These are phyloP conservation scores for Tachycineta bicolor DNA, from an alignment of 2,113 vertebrate genomes.

Conservation along the genomic window DNA sequence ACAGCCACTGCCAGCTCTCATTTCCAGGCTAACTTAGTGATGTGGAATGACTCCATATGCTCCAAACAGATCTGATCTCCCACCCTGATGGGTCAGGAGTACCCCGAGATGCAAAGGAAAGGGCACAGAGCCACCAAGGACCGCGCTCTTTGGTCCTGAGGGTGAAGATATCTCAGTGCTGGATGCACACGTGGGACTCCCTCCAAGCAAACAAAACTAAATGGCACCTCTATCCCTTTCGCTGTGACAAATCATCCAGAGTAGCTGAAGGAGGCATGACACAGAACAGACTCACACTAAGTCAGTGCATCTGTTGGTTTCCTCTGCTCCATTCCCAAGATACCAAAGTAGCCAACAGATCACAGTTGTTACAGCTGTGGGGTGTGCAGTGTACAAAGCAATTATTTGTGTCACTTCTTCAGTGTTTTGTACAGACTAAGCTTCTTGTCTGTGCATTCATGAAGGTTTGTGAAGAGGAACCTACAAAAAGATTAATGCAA, in stretches of 20 bases:
- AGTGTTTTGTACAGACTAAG: not conserved
- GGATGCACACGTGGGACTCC: not conserved
- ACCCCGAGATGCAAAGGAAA: not conserved
- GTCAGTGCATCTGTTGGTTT: not conserved
- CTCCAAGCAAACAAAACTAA: not conserved
- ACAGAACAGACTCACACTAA: not conserved
- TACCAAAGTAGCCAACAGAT: not conserved
- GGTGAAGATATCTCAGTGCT: not conserved
- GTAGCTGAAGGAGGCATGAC: not conserved
- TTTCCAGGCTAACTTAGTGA: constrained; percentile 54
- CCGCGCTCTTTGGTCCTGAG: not conserved
- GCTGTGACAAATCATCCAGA: not conserved
- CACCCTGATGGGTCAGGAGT: not conserved
- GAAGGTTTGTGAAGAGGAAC: not conserved
- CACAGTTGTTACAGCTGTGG: not conserved
- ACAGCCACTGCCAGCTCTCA: constrained; percentile 54
- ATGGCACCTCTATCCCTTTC: not conserved
- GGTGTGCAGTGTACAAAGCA: not conserved
- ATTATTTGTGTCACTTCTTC: not conserved
- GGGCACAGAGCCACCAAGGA: not conserved
- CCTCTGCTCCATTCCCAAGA: not conserved
- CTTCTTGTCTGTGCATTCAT: not conserved
- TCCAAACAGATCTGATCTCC: constrained; percentile 6
- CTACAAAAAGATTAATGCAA: not conserved
- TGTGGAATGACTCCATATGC: constrained; percentile 63